A percentile compares a stretch with the other conserved stretches of the same genome.
Conservation (phyloP, 2,113 vertebrate genomes). For the Lanius ludovicianus region DNA sequence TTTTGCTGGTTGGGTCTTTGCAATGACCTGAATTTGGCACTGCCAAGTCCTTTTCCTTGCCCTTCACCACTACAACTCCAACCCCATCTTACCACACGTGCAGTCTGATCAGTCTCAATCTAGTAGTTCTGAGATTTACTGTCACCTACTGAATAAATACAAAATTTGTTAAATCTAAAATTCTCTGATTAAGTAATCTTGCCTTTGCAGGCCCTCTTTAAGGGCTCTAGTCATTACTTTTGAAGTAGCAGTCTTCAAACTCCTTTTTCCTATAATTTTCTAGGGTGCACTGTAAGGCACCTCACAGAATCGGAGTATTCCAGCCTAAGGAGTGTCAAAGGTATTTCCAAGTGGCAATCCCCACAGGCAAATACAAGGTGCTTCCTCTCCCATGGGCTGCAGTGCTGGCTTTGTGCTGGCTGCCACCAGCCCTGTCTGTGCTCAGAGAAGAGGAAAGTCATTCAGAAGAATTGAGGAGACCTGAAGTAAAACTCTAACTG, state of each 20-base stretch:
- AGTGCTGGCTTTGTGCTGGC: background rate
- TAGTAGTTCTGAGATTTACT: background rate
- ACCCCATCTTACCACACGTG: background rate
- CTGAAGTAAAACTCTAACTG: background rate
- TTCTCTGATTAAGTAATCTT: background rate
- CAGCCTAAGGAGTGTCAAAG: background rate
- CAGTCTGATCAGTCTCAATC: background rate
- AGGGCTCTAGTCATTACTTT: background rate
- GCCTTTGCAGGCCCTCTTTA: background rate
- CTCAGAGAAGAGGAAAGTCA: background rate
- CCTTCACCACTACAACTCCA: background rate
- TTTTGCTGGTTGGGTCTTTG: background rate
- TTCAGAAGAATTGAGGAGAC: background rate
- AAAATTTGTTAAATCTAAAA: background rate
- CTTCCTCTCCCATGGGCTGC: background rate
- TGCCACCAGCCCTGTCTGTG: background rate
- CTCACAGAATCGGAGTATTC: background rate
- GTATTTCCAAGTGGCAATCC: background rate
- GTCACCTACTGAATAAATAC: background rate
- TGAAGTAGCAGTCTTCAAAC: background rate
- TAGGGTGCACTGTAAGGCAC: background rate
- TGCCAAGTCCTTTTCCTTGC: background rate
- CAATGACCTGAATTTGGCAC: background rate
- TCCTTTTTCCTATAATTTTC: background rate
- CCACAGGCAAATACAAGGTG: background rate